A percentile compares a stretch with the other conserved stretches of the same genome.
Evolutionary conservation across 2,888 invertebrate species (phyloP).

Genomic region (Pandemis cinnamomeana): DNA sequence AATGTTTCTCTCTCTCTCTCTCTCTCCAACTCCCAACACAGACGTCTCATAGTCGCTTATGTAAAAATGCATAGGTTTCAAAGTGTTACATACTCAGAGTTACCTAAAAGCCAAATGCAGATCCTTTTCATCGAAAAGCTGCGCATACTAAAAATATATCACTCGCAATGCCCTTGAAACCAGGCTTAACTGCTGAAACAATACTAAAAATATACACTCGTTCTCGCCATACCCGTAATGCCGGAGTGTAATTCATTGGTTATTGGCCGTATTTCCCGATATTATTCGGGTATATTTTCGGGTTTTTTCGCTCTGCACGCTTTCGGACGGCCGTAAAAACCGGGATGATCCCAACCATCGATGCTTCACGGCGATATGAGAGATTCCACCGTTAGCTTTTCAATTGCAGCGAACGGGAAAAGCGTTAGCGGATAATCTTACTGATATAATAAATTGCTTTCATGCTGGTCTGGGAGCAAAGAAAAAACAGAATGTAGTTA

Average conservation of each 20-base stretch:
- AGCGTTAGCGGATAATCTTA: neutral
- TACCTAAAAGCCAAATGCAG: neutral
- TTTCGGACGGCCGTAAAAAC: conserved; percentile 73
- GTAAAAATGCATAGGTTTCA: too few relatives aligned
- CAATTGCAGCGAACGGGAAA: conserved; percentile 10
- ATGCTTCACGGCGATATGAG: conserved; percentile 75
- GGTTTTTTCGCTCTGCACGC: conserved; percentile 64
- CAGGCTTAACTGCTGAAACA: conserved; percentile 37
- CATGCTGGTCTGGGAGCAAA: too few relatives aligned
- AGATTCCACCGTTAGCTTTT: conserved; percentile 63
- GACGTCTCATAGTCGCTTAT: too few relatives aligned
- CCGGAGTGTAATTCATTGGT: conserved; percentile 68
- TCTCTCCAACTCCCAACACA: too few relatives aligned
- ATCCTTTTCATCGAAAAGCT: neutral
- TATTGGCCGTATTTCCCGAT: conserved; percentile 72
- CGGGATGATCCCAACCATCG: conserved; percentile 75
- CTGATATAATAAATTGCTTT: too few relatives aligned
- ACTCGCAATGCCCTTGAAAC: conserved; percentile 21
- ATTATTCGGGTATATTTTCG: conserved; percentile 74
- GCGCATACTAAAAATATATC: conserved; percentile 6
- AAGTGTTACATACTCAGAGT: neutral
- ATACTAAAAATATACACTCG: conserved; percentile 40
- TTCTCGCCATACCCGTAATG: conserved; percentile 39
- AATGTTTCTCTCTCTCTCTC: too few relatives aligned
- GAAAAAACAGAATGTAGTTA: too few relatives aligned